Base-by-base conservation (phyloP, 2,113 vertebrate species). In the Rhinopithecus roxellana region DNA sequence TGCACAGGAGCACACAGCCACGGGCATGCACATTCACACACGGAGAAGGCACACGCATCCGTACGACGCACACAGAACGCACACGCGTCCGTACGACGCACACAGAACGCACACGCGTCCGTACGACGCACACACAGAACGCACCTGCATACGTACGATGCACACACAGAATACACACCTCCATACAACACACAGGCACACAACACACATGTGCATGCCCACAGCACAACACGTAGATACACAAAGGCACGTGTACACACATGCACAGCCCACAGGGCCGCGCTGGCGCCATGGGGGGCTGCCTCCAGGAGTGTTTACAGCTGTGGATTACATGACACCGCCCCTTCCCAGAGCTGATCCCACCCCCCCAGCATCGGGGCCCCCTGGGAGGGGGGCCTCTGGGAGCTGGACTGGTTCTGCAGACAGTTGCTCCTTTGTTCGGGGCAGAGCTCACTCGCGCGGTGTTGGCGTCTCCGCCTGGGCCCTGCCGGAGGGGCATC, bases 401-500 rank as follows among this genome's bases (percentile, higher is more conserved):
- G 67, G 93, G 35, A 82, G 67, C 88, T 16, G 23, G 72, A 59
- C 57, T 18, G 16, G 27, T 57, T 27, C 30, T 45, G 55, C 9
- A 22, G 1, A 87, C 97, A 97, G 96, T 12, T 0, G 9, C 74
- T 92, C 93, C 92, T 94, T 93, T 96, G 94, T 96, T 95, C 50
- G 35, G 17, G 1, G 55, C 27, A 35, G 0, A 40, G 55, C 77
- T 83, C 0, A 2, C 89, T 92, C 45, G 30, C 2, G 57, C 96
- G 75, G 64, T 57, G 96, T 83, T 94, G 95, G 93, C n/a, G 8
- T 64, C 97, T 95, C 97, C 48, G 84, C 22, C 22, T 23, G 2
- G 45, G 74, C 84, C 74, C 23, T 8, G 74, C 74, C 8, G 8
- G 20, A 48, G 72, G 83, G 52, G 81, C n/a, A 25, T 93, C 70